Evolutionary conservation across 2,797 vertebrate genomes (phyloP).

Genomic region (Halcyon leucocephala): DNA sequence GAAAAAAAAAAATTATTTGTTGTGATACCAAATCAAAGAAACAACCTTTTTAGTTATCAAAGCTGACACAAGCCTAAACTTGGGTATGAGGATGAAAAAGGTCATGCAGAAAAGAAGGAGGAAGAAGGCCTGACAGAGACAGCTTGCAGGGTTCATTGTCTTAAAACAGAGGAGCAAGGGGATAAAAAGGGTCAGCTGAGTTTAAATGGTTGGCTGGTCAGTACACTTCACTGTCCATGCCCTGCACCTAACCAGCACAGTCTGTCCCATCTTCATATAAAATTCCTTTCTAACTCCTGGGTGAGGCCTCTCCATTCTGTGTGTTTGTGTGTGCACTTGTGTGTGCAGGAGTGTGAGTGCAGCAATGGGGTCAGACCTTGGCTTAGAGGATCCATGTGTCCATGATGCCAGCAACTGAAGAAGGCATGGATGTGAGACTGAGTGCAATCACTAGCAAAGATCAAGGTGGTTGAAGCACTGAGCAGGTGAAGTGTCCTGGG

Average conservation of each 20-base stretch:
- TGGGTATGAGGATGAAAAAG: neutral
- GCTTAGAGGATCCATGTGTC: neutral
- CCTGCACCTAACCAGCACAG: neutral
- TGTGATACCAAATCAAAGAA: neutral
- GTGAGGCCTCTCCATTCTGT: neutral
- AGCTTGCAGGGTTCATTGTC: neutral
- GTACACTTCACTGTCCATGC: neutral
- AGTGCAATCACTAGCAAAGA: no score
- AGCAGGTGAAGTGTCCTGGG: neutral
- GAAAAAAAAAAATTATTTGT: neutral
- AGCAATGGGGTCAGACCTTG: neutral
- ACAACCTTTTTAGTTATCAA: neutral
- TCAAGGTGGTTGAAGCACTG: rapidly evolving
- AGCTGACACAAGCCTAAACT: neutral
- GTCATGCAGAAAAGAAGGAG: neutral
- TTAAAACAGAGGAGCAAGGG: neutral
- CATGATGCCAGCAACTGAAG: neutral
- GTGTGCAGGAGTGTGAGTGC: neutral
- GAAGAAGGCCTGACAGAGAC: neutral
- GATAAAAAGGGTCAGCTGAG: neutral
- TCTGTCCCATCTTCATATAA: neutral
- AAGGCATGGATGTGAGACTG: rapidly evolving
- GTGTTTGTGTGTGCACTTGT: neutral
- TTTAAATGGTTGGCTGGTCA: neutral
- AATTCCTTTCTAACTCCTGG: neutral